A percentile compares a stretch with the other conserved stretches of the same genome.
phyloP scores from a whole-genome alignment of 2,113 vertebrate species.

The Paradoxurus hermaphroditus region DNA sequence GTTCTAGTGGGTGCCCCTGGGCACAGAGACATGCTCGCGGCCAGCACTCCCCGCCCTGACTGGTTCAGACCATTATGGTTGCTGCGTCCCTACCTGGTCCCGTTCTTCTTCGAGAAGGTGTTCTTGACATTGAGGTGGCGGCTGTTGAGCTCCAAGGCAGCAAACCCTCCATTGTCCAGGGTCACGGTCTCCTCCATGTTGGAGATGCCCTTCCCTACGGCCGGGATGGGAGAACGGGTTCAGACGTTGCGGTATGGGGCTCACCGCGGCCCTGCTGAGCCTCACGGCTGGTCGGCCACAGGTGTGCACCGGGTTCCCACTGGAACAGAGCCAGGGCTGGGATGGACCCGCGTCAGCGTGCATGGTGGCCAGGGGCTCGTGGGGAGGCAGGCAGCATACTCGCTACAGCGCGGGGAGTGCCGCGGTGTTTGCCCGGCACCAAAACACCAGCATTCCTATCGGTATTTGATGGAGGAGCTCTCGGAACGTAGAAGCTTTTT shows the following conservation, averaged over 20 bases:
- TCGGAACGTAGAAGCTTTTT: neutral
- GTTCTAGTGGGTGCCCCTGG: fast-evolving
- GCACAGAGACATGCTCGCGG: fast-evolving
- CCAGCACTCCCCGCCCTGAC: fast-evolving
- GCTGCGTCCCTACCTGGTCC: slow-evolving; percentile 86
- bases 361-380: fast-evolving
- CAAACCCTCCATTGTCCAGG: slow-evolving; percentile 95
- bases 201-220: slow-evolving; percentile 90
- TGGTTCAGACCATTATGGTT: neutral
- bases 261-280: fast-evolving
- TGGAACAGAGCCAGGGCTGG: neutral
- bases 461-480: neutral
- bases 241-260: fast-evolving
- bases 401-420: fast-evolving
- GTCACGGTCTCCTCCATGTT: slow-evolving; percentile 91
- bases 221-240: neutral
- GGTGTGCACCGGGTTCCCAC: neutral
- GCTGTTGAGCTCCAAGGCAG: slow-evolving; percentile 94
- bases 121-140: slow-evolving; percentile 92
- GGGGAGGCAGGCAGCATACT: fast-evolving
- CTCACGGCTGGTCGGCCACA: fast-evolving
- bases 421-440: neutral
- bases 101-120: slow-evolving; percentile 95
- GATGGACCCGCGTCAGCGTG: fast-evolving
- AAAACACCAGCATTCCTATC: neutral